Evolutionary conservation across 2,797 vertebrate genomes (phyloP).

Genomic region (Trachurus trachurus): DNA sequence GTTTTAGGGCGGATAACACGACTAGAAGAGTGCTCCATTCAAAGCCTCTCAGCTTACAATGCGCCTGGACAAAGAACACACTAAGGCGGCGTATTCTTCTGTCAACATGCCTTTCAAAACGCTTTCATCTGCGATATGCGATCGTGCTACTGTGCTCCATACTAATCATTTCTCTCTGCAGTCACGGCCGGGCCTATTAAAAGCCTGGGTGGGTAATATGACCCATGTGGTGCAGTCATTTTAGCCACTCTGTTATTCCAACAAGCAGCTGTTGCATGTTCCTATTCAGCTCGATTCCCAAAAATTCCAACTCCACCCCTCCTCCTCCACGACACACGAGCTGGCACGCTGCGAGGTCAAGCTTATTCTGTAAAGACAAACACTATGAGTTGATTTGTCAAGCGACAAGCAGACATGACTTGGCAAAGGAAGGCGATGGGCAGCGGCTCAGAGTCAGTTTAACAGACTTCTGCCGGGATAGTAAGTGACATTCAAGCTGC

Average conservation of each 20-base stretch:
- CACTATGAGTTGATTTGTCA: slow-evolving; percentile 57
- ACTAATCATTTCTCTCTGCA: slow-evolving; percentile 66
- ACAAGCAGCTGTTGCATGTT: slow-evolving; percentile 80
- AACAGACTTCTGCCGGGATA: slow-evolving; percentile 44
- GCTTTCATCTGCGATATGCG: slow-evolving; percentile 62
- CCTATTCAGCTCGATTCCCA: slow-evolving; percentile 64
- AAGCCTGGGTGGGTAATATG: slow-evolving; percentile 74
- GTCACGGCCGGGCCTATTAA: slow-evolving; percentile 68
- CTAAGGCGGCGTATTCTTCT: slow-evolving; percentile 32
- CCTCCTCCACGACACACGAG: not conserved
- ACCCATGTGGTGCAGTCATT: slow-evolving; percentile 65
- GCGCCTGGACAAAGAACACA: slow-evolving; percentile 28
- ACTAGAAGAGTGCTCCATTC: slow-evolving; percentile 21
- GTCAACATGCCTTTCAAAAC: slow-evolving; percentile 57
- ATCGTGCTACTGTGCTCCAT: slow-evolving; percentile 61
- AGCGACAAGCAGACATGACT: slow-evolving; percentile 52
- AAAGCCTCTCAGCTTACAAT: slow-evolving; percentile 13
- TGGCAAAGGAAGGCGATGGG: slow-evolving; percentile 39
- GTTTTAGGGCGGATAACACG: not conserved
- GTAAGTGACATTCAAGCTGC: slow-evolving; percentile 49
- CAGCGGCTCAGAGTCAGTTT: slow-evolving; percentile 40
- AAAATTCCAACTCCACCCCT: slow-evolving; percentile 14
- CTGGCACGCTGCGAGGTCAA: slow-evolving; percentile 46
- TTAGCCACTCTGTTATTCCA: slow-evolving; percentile 74
- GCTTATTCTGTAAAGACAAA: slow-evolving; percentile 66